phyloP scores from a whole-genome alignment of 2,113 vertebrate genomes.

The Sterrhoptilus dennistouni region DNA sequence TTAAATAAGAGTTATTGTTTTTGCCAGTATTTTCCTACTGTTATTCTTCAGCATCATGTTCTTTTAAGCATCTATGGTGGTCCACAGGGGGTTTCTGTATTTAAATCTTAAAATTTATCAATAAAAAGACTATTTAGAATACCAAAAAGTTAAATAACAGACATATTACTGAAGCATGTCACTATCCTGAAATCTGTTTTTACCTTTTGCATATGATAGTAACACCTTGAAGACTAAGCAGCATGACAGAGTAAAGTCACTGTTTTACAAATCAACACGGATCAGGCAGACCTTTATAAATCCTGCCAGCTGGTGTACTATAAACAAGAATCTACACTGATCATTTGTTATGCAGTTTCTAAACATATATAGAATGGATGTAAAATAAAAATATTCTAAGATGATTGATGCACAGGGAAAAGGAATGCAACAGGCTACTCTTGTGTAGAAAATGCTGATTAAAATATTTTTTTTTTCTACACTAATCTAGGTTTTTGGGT shows the following conservation, averaged over 20 bases:
- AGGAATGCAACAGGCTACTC: background rate
- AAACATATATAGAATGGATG: background rate
- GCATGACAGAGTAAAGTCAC: background rate
- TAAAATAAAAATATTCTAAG: background rate
- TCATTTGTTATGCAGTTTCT: background rate
- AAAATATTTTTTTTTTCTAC: background rate
- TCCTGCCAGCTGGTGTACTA: background rate
- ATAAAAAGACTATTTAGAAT: background rate
- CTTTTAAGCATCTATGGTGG: background rate
- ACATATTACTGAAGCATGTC: background rate
- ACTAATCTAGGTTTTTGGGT: background rate
- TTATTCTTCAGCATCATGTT: background rate
- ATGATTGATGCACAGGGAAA: background rate
- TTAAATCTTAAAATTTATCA: background rate
- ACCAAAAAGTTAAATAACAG: background rate
- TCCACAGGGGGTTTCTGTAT: background rate
- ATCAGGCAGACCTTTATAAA: background rate
- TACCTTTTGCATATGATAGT: background rate
- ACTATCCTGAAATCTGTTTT: background rate
- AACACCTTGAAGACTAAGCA: slow-evolving; percentile 19
- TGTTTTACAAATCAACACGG: background rate
- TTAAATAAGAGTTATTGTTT: background rate
- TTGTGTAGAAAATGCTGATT: background rate
- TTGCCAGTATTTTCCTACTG: background rate
- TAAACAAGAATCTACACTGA: background rate